Base-by-base conservation (phyloP, 2,888 invertebrate species). In the Galeruca laticollis region DNA sequence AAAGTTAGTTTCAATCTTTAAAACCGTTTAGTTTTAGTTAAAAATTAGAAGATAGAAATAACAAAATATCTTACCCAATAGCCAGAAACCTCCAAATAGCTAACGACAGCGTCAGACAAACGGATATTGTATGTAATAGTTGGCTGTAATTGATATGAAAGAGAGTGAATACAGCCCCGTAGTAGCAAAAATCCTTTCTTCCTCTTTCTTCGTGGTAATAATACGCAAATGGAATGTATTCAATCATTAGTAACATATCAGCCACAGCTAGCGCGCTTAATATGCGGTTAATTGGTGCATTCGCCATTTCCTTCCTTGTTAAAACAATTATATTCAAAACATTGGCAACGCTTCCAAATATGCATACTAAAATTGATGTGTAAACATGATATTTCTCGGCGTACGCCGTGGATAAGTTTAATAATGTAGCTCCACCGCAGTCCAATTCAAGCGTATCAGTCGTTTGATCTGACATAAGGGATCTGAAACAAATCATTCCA, bases 41-140 rank as follows among this genome's bases (percentile, higher is more conserved):
- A 26, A 26, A 5, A 26, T 26, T 26, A 6, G 6, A 1, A 26
- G 26, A 26, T n/a, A 1, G 6, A 26, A 3, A 26, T 26, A 26
- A 26, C 6, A 26, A 0, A 26, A 6, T 26, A 56, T 86, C 90
- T 89, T 86, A 93, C 93, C 92, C 93, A 82, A 95, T 92, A 74
- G 93, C 93, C 65, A 95, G 88, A 84, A 94, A 95, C 81, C 97
- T 90, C 93, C 96, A 96, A 60, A 96, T 91, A 9, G 96, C 97
- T 75, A 95, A 86, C 0, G 92, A 91, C 8, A 93, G 87, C 0
- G 93, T 94, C 75, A 95, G 88, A 84, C 93, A 94, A 73, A 95
- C 94, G 37, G 95, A 94, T 18, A 93, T 91, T 0, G 94, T 94
- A 84, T 95, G 95, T 75, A 94, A 89, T 57, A 93, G 90, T 82